Evolutionary conservation across 2,888 invertebrate species (phyloP), one percentile per base, ranked within the genome.

Genomic region (Oscheius onirici): DNA sequence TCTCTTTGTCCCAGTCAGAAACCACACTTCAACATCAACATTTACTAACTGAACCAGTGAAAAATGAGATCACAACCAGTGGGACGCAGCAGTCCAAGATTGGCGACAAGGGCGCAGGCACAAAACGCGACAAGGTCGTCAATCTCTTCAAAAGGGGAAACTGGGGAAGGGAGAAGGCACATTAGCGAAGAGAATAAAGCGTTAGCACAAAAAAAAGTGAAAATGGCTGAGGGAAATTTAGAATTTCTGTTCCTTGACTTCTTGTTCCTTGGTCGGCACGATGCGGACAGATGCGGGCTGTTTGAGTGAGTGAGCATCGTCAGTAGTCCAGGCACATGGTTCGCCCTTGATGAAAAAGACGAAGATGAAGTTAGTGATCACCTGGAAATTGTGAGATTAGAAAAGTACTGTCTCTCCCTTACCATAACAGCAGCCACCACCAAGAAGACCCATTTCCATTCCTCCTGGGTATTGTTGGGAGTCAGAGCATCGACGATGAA

Each of bases 361-460:
- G 75, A 84, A 84, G 72, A 83, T 70, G 55, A 80, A 43, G 67
- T 84, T 83, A 68, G 79, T 76, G 41, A 81, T 63, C 11, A 79
- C 66, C 83, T 82, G 72, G 72, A 78, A 65, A 13, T 10, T 34
- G 13, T 0, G 68, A 6, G 13, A 28, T 24, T 66, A 20, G 11
- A 34, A 2, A 17, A 34, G 3, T 8, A 34, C 34, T 34, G 34
- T 8, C 34, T 6, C 34, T 34, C 34, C 58, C 82, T 72, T 1
- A 81, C 82, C 78, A 81, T 74, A 52, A 81, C 75, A 15, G 71
- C 75, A 2, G 74, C 81, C 8, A 77, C 78, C 52, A 80, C 69
- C 46, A 79, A 54, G 76, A 82, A 83, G 1, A 83, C 81, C 71
- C 74, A 78, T 61, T 76, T 77, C 84, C 84, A 84, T 69, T 84